phyloP scores from a whole-genome alignment of 2,113 vertebrate genomes.

The Ophiodon elongatus region DNA sequence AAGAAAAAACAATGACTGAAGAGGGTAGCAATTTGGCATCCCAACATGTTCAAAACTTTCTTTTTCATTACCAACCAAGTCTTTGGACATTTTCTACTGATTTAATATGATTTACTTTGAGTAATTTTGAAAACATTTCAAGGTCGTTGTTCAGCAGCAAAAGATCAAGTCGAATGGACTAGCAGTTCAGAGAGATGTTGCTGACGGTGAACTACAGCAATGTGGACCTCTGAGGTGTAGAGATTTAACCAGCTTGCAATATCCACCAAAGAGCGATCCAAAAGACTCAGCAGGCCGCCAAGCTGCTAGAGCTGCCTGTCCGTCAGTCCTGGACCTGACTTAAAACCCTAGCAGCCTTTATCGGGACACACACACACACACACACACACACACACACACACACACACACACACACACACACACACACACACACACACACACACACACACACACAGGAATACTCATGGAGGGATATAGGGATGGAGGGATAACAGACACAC shows the following conservation, averaged over 20 bases:
- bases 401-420: background rate
- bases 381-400: background rate
- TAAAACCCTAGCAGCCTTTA: conserved; percentile 9
- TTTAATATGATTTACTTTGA: background rate
- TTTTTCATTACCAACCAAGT: background rate
- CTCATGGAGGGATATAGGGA: background rate
- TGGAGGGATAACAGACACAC: background rate
- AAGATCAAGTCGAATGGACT: background rate
- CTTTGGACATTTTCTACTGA: background rate
- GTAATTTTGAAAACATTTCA: background rate
- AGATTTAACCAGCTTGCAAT: conserved; percentile 17
- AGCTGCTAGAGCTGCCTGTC: conserved; percentile 9
- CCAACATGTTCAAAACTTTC: background rate
- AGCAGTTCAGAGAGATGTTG: background rate
- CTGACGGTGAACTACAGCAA: background rate
- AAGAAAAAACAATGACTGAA: background rate
- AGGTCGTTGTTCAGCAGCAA: background rate
- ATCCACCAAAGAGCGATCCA: background rate
- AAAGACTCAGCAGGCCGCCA: conserved; percentile 22
- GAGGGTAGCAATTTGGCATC: background rate
- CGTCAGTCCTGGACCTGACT: conserved; percentile 6
- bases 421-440: too few species aligned
- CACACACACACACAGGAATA: background rate
- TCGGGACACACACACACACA: background rate
- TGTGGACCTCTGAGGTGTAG: conserved; percentile 5